phyloP scores from a whole-genome alignment of 2,888 invertebrate genomes.

The Lasioglossum malachurum region DNA sequence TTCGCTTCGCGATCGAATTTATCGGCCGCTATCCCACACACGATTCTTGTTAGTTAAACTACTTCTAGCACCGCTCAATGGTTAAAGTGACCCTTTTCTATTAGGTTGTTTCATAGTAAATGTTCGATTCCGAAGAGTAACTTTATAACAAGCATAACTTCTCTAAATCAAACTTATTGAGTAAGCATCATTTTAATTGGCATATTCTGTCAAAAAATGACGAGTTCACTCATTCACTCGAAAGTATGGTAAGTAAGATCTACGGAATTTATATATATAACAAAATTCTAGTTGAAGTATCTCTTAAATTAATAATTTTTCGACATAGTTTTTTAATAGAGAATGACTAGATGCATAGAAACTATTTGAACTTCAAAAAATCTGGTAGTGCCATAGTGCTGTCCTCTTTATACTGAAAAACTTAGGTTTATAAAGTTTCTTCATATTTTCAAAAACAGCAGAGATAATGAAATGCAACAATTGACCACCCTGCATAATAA shows the following conservation, averaged over 20 bases:
- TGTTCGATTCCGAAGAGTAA: neutral
- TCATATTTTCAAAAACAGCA: neutral
- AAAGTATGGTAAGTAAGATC: too few relatives aligned
- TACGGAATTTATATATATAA: too few relatives aligned
- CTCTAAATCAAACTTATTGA: neutral
- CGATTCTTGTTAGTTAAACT: neutral
- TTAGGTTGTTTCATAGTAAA: neutral
- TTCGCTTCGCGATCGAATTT: neutral
- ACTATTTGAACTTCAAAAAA: too few relatives aligned
- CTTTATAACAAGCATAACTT: neutral
- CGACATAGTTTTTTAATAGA: too few relatives aligned
- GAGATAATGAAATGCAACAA: neutral
- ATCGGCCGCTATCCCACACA: neutral
- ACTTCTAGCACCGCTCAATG: neutral
- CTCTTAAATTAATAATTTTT: too few relatives aligned
- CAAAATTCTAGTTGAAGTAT: too few relatives aligned
- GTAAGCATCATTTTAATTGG: too few relatives aligned
- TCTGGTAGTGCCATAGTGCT: too few relatives aligned
- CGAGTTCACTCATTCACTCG: neutral
- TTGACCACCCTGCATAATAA: too few relatives aligned
- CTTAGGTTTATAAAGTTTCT: too few relatives aligned
- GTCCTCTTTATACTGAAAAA: neutral
- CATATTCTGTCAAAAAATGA: neutral
- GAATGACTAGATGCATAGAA: too few relatives aligned
- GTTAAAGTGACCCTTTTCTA: neutral